Base-by-base conservation (phyloP, 2,113 vertebrate genomes). In the Pseudopipra pipra region DNA sequence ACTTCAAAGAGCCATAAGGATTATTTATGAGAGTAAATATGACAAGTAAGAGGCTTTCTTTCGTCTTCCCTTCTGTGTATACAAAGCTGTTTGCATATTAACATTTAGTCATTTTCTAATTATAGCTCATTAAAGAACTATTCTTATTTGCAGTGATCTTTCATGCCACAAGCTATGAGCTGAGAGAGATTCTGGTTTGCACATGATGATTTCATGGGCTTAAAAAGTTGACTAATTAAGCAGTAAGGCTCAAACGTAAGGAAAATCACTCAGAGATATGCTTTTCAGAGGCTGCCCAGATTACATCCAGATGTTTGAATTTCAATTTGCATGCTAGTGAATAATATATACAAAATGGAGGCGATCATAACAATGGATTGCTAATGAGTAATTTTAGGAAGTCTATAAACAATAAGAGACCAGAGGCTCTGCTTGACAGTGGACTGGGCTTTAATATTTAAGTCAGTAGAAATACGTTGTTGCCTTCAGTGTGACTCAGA, bases 381-480 rank as follows among this genome's bases (percentile, higher is more conserved):
- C 77, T 96, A 96, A 95, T 95, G 94, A 96, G 90, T 86, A 90
- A 95, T 86, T 94, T 95, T 95, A 94, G 95, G 76, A 96, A 86
- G 70, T 89, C 75, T 51, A 94, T 94, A 97, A 96, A 96, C 85
- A 92, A 75, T 59, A 11, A 2, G 83, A 88, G 70, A 93, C 78
- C 66, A 77, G 75, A 80, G 52, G 33, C 37, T 96, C 58, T 71
- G 39, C 52, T 67, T 73, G 80, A 81, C 7, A 37, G 73, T 65
- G 90, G 61, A 59, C 54, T 78, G 35, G 46, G 20, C 61, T 95
- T 86, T 52, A 83, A 70, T 77, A 93, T 27, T 95, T 13, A 59
- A 95, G 65, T 74, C 52, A 56, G 28, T 61, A 41, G 68, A 96
- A 94, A 35, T 44, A 90, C 0, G 3, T 44, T 25, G 5, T 44